Evolutionary conservation across 2,888 invertebrate genomes (phyloP).

Genomic region (Melinopterus prodromus): DNA sequence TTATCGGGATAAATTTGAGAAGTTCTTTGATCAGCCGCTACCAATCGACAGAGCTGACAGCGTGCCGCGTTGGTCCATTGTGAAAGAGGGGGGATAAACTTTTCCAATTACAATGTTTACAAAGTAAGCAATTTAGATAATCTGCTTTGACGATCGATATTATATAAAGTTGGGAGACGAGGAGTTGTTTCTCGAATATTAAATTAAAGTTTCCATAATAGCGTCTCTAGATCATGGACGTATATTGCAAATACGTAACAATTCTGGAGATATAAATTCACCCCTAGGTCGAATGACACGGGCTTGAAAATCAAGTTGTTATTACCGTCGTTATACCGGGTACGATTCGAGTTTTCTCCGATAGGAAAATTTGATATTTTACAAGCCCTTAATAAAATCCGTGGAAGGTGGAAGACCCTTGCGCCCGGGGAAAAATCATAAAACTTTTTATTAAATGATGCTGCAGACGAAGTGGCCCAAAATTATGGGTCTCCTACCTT

Average conservation of each 20-base stretch:
- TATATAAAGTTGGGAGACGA: constrained; percentile 50
- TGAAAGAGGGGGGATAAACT: constrained; percentile 49
- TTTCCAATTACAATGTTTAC: constrained; percentile 58
- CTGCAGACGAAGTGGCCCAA: not conserved
- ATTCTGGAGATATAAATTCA: constrained; percentile 34
- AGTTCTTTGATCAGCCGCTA: not conserved
- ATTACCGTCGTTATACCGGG: not conserved
- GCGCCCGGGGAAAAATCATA: not conserved
- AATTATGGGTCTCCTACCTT: not conserved
- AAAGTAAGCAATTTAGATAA: constrained; percentile 59
- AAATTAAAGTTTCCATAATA: constrained; percentile 48
- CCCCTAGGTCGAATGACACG: not conserved
- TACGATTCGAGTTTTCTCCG: not conserved
- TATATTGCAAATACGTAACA: not conserved
- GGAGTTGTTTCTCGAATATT: constrained; percentile 49
- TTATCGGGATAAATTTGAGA: constrained; percentile 35
- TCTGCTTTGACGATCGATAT: constrained; percentile 56
- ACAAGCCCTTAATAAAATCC: not conserved
- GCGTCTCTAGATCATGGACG: not conserved
- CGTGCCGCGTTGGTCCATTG: constrained; percentile 41
- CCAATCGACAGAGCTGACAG: not conserved
- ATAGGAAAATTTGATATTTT: not conserved
- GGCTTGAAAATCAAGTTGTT: not conserved
- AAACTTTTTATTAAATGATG: constrained; percentile 4
- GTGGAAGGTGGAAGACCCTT: not conserved